phyloP scores from a whole-genome alignment of 2,797 vertebrate species.

The Odontamblyopus rebecca region DNA sequence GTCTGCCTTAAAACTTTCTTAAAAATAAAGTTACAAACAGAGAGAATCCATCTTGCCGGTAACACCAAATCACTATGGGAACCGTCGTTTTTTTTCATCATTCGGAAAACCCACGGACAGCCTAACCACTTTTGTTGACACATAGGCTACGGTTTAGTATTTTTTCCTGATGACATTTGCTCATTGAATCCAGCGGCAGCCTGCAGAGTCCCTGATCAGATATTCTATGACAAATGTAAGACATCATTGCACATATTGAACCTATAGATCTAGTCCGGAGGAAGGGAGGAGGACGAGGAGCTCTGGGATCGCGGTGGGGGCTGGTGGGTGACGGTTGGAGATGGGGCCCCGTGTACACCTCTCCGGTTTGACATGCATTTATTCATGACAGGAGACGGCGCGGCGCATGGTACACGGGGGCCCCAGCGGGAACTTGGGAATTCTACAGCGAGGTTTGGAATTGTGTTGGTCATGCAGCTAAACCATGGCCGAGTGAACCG shows the following conservation, averaged over 20 bases:
- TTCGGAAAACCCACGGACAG: no score
- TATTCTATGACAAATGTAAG: conserved; percentile 23
- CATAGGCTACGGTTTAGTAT: no score
- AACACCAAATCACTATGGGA: no score
- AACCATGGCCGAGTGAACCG: not conserved
- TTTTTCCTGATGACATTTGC: no score
- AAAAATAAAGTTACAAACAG: no score
- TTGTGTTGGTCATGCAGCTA: conserved; percentile 18
- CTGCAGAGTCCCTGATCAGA: conserved; percentile 15
- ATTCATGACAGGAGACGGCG: conserved; percentile 70
- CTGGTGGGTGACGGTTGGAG: conserved; percentile 2
- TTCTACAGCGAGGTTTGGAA: conserved; percentile 14
- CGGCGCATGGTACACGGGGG: conserved; percentile 26
- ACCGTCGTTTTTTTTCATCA: no score
- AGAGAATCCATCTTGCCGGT: no score
- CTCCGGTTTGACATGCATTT: conserved; percentile 69
- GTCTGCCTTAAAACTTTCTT: no score
- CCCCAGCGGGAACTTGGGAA: conserved; percentile 7
- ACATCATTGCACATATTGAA: conserved; percentile 42
- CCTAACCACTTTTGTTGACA: no score
- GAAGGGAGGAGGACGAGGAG: not conserved
- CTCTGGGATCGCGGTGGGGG: conserved; percentile 24
- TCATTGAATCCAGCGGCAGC: conserved; percentile 8
- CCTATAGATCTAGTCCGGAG: conserved; percentile 35
- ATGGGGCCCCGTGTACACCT: conserved; percentile 36